Evolutionary conservation across 1,140 invertebrate species (phyloP), one percentile per base, ranked within the genome.

Genomic region (Mamestra configurata): DNA sequence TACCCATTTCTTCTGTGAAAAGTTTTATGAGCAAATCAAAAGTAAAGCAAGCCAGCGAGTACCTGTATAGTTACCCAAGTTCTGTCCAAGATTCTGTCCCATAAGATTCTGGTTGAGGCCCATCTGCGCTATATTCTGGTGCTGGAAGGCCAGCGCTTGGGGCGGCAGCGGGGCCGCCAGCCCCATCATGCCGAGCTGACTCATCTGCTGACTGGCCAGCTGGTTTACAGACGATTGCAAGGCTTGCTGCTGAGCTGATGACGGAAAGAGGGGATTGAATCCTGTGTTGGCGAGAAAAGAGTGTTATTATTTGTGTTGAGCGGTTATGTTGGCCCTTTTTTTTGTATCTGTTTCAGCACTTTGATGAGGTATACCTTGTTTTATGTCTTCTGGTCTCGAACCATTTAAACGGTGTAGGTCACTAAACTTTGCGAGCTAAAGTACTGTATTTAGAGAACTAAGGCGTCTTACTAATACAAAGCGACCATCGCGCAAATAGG

Each of bases 21-120:
- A 31, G 5, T 31, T 31, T 5, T 5, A 31, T 31, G 1, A 31
- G 5, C 27, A 3, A 31, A 1, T 31, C 1, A 31, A 46, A 15
- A 10, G 15, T 11, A 40, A 13, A 46, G 43, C 43, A 46, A 46
- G 11, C 43, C 1, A 15, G 43, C 27, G 49, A 46, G 15, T n/a
- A 40, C 15, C 37, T 35, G 20, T 57, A 71, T 75, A 53, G 68
- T 70, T 79, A 91, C 92, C 90, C 75, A 93, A 84, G 59, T 92
- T 92, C 75, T 92, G 92, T 71, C 86, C 85, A 72, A 93, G 82
- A 83, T 91, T 92, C 79, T 92, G 92, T 6, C 87, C 85, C 87
- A 92, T 93, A 27, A 93, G 86, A 72, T 92, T 92, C 86, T 94
- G 92, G 61, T 92, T 91, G 70, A 93, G 88, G 15, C 79, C 87